These are phyloP conservation scores for Craniophora ligustri DNA, from an alignment of 2,888 invertebrate genomes.

Conservation along the genomic window DNA sequence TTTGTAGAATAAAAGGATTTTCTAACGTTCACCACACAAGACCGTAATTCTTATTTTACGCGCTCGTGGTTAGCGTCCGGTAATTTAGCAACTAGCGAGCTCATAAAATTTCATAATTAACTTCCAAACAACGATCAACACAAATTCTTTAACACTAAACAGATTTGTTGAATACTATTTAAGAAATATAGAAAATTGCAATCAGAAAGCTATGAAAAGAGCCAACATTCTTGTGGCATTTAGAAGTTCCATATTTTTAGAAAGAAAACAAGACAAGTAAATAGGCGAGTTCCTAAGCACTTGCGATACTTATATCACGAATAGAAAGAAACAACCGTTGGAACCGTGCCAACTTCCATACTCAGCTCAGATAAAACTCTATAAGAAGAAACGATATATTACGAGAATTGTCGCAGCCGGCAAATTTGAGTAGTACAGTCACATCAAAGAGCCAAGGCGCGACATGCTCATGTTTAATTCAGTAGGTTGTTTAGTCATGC, in stretches of 20 bases:
- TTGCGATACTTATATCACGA: slow-evolving; percentile 35
- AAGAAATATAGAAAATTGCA: slow-evolving; percentile 8
- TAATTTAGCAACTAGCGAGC: slow-evolving; percentile 43
- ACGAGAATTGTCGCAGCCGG: slow-evolving; percentile 58
- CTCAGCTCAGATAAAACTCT: slow-evolving; percentile 53
- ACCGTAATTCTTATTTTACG: slow-evolving; percentile 50
- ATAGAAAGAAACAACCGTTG: slow-evolving; percentile 65
- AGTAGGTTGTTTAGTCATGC: slow-evolving; percentile 62
- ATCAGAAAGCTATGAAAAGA: background rate
- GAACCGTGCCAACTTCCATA: slow-evolving; percentile 75
- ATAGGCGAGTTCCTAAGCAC: slow-evolving; percentile 29
- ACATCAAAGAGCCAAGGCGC: slow-evolving; percentile 58
- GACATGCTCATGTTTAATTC: slow-evolving; percentile 70
- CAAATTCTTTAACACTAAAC: slow-evolving; percentile 44
- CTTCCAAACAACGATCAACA: slow-evolving; percentile 45
- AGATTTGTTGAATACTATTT: slow-evolving; percentile 36
- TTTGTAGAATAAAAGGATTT: slow-evolving; percentile 32
- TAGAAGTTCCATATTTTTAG: slow-evolving; percentile 16
- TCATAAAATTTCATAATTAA: slow-evolving; percentile 54
- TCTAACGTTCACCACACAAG: slow-evolving; percentile 10
- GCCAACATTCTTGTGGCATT: slow-evolving; percentile 1
- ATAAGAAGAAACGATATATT: slow-evolving; percentile 61
- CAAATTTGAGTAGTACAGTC: slow-evolving; percentile 62
- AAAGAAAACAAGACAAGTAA: slow-evolving; percentile 29
- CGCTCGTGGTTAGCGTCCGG: slow-evolving; percentile 45